These are phyloP conservation scores for Limonius californicus DNA, from an alignment of 1,140 invertebrate genomes.

Conservation along the genomic window DNA sequence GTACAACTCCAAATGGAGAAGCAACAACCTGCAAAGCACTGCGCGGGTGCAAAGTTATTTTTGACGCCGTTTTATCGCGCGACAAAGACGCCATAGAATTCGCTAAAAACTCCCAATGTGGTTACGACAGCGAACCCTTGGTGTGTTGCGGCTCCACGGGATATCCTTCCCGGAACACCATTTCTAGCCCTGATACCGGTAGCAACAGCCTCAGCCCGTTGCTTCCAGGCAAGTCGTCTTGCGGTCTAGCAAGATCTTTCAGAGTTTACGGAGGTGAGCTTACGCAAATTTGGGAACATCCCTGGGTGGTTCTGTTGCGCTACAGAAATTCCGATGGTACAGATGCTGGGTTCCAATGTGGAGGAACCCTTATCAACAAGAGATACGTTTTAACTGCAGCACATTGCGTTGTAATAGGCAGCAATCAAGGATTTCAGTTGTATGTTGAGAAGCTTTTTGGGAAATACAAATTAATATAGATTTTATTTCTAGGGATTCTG, in stretches of 20 bases:
- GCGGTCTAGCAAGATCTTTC: not conserved
- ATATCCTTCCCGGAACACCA: not conserved
- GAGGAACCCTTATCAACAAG: conserved; percentile 49
- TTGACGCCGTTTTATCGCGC: conserved; percentile 34
- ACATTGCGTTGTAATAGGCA: conserved; percentile 48
- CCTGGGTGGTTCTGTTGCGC: conserved; percentile 68
- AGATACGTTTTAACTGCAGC: conserved; percentile 55
- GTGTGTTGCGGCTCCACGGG: conserved; percentile 26
- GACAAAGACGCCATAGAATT: conserved; percentile 34
- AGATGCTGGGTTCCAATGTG: conserved; percentile 48
- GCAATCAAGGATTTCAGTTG: conserved; percentile 34
- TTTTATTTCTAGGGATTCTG: conserved; percentile 48
- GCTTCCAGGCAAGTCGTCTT: not conserved
- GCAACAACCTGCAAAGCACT: conserved; percentile 27
- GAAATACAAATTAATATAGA: not conserved
- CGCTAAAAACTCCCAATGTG: conserved; percentile 42
- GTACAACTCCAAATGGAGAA: conserved; percentile 24
- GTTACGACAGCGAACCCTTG: conserved; percentile 18
- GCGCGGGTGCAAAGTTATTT: conserved; percentile 40
- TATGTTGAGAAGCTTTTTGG: conserved; percentile 27
- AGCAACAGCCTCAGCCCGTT: no score
- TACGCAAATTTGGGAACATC: conserved; percentile 57
- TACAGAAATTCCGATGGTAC: conserved; percentile 48
- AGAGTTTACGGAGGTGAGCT: conserved; percentile 39
- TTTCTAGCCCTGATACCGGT: no score